phyloP scores from a whole-genome alignment of 1,140 invertebrate species.

The Hyphantria cunea region DNA sequence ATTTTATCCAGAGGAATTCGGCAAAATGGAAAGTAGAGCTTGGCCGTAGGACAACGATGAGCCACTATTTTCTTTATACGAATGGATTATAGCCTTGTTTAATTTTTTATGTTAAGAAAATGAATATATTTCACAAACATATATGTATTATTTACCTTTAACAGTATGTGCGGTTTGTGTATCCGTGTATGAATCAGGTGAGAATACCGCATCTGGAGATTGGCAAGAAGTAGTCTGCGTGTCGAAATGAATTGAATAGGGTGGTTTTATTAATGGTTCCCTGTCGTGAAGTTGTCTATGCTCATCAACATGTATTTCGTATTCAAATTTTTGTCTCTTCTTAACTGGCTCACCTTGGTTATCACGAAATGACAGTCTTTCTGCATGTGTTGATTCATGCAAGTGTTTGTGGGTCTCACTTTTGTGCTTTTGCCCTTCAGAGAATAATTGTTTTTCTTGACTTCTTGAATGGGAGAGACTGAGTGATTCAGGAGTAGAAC shows the following conservation, averaged over 20 bases:
- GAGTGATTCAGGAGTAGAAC: constrained; percentile 39
- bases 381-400: constrained; percentile 33
- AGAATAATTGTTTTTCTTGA: constrained; percentile 34
- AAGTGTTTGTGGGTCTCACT: constrained; percentile 35
- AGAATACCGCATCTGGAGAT: constrained; percentile 38
- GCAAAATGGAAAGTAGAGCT: too few species aligned
- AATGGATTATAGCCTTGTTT: too few species aligned
- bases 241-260: constrained; percentile 17
- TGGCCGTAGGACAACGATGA: too few species aligned
- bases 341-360: constrained; percentile 44
- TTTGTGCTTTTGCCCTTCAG: constrained; percentile 34
- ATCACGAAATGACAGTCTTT: constrained; percentile 41
- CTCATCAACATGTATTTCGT: constrained; percentile 17
- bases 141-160: constrained; percentile 43
- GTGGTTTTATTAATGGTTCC: constrained; percentile 1
- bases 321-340: constrained; percentile 48
- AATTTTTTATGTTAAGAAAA: too few species aligned
- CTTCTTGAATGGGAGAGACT: constrained; percentile 43
- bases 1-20: too few species aligned
- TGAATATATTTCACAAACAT: too few species aligned
- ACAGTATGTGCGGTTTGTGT: constrained; percentile 34
- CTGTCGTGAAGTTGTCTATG: constrained; percentile 15
- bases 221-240: constrained; percentile 41
- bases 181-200: constrained; percentile 32
- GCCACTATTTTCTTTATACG: too few species aligned